These are phyloP conservation scores for Hemiscyllium ocellatum DNA, from an alignment of 2,113 vertebrate species.

Conservation along the genomic window DNA sequence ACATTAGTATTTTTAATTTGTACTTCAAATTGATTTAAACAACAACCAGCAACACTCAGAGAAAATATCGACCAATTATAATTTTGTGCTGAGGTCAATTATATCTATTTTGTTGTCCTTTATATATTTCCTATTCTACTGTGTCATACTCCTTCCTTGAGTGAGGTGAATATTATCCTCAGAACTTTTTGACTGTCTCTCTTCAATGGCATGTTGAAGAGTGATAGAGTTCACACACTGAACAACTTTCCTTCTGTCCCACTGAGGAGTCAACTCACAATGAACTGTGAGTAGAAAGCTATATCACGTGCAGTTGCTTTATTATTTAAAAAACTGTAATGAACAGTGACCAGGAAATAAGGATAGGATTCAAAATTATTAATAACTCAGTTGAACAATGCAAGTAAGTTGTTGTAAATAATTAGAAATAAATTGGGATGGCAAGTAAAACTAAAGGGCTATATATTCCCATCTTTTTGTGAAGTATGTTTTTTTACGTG, in stretches of 20 bases:
- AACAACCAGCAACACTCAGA: background rate
- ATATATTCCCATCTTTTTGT: no score
- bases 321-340: background rate
- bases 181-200: background rate
- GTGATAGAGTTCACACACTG: background rate
- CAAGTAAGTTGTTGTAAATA: background rate
- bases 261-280: background rate
- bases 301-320: background rate
- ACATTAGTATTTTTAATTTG: background rate
- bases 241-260: background rate
- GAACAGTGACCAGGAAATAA: background rate
- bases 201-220: background rate
- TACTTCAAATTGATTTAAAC: background rate
- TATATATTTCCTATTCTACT: background rate
- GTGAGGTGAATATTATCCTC: background rate
- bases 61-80: conserved; percentile 14
- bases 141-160: background rate
- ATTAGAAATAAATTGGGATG: no score
- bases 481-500: no score
- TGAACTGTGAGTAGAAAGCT: background rate
- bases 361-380: background rate
- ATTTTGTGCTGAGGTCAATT: background rate
- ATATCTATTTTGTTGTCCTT: background rate
- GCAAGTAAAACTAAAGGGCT: no score
- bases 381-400: background rate